These are phyloP conservation scores for Piaya cayana DNA, from an alignment of 2,113 vertebrate species.

Conservation along the genomic window DNA sequence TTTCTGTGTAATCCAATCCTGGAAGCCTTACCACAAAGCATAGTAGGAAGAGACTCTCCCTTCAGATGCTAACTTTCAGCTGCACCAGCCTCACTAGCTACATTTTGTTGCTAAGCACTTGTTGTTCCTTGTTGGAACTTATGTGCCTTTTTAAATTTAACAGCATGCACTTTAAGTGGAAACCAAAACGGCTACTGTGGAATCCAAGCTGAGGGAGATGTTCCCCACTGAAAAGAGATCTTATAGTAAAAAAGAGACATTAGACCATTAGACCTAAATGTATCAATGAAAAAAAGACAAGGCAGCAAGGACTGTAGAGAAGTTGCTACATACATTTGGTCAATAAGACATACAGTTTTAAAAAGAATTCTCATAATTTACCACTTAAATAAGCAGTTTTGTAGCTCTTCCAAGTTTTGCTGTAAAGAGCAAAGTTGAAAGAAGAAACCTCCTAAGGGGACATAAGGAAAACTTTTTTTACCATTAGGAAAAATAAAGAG, in stretches of 20 bases:
- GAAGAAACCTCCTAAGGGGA: background rate
- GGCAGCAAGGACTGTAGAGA: background rate
- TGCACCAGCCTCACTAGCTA: background rate
- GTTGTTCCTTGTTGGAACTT: background rate
- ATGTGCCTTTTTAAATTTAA: background rate
- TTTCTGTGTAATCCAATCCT: background rate
- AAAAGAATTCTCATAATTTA: background rate
- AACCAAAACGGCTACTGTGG: background rate
- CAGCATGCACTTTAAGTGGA: background rate
- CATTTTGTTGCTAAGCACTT: background rate
- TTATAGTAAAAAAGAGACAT: background rate
- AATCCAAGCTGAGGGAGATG: background rate
- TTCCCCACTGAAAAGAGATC: background rate
- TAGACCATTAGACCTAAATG: background rate
- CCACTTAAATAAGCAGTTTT: background rate
- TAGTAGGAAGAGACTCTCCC: background rate
- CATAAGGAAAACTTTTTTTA: background rate
- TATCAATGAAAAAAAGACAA: background rate
- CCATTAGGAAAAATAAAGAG: background rate
- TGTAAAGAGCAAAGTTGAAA: background rate
- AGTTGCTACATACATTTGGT: background rate
- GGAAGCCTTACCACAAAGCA: background rate
- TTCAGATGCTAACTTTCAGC: background rate
- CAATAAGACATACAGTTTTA: background rate
- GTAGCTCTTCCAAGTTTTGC: background rate